Evolutionary conservation across 2,888 invertebrate genomes (phyloP).

Genomic region (Candidula unifasciata): DNA sequence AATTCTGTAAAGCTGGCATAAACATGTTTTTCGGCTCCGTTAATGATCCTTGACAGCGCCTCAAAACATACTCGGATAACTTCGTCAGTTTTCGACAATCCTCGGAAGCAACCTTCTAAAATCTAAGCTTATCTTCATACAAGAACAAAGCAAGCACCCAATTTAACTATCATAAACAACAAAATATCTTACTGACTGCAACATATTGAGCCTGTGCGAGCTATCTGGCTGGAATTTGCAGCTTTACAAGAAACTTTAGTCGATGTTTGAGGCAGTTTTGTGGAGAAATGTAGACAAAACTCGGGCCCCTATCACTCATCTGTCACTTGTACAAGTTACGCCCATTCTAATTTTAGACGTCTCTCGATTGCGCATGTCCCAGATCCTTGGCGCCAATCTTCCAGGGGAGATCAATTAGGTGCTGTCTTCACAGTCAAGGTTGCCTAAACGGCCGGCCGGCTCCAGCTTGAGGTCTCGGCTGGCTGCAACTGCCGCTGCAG

Average conservation of each 20-base stretch:
- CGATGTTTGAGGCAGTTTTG: background rate
- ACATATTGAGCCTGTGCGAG: too few relatives aligned
- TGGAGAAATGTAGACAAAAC: background rate
- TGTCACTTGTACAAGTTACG: slow-evolving; percentile 50
- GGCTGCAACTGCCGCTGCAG: too few relatives aligned
- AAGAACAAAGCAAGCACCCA: background rate
- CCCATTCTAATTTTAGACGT: slow-evolving; percentile 47
- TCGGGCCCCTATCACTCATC: slow-evolving; percentile 48
- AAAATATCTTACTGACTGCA: too few relatives aligned
- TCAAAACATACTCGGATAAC: background rate
- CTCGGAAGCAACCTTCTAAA: slow-evolving; percentile 38
- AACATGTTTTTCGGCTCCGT: background rate
- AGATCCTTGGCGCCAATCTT: background rate
- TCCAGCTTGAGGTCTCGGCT: too few relatives aligned
- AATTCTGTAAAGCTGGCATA: too few relatives aligned
- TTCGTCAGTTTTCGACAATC: slow-evolving; percentile 6
- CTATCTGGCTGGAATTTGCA: background rate
- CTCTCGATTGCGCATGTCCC: slow-evolving; percentile 28
- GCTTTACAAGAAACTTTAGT: background rate
- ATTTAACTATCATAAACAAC: background rate
- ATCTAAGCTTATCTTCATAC: background rate
- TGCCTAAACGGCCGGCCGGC: too few relatives aligned
- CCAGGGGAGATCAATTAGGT: too few relatives aligned
- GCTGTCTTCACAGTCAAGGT: too few relatives aligned
- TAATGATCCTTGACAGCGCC: background rate